These are phyloP conservation scores for Microplitis demolitor DNA, from an alignment of 1,140 invertebrate species.

Conservation along the genomic window DNA sequence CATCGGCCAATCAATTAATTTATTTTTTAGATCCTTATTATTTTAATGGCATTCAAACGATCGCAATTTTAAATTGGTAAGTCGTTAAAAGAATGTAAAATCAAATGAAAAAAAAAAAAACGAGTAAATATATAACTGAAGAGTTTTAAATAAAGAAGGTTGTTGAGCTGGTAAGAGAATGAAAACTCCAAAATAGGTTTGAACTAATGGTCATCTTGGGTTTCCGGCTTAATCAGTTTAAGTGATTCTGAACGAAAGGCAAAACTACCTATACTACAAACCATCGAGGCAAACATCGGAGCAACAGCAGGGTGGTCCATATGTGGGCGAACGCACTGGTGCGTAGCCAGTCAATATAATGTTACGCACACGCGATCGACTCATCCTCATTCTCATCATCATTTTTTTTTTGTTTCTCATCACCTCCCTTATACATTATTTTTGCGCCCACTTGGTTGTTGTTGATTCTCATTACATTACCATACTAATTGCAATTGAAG, in stretches of 20 bases:
- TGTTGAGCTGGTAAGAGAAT: not conserved
- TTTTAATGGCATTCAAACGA: no score
- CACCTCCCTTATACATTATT: not conserved
- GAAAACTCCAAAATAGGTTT: not conserved
- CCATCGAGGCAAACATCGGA: not conserved
- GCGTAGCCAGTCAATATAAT: conserved; percentile 25
- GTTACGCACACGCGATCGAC: conserved; percentile 25
- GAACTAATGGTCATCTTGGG: conserved; percentile 15
- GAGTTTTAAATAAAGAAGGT: not conserved
- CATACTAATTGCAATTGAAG: conserved; percentile 39
- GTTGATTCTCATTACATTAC: conserved; percentile 31
- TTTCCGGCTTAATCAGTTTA: conserved; percentile 47
- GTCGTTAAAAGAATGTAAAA: no score
- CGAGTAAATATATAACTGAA: no score
- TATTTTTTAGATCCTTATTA: no score
- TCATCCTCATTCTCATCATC: not conserved
- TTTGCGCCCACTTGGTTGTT: not conserved
- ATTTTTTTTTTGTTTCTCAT: not conserved
- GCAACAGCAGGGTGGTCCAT: conserved; percentile 32
- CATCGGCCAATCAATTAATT: no score
- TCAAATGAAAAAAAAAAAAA: no score
- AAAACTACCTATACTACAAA: conserved; percentile 5
- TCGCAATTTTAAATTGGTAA: no score
- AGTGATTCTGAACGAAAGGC: conserved; percentile 44
- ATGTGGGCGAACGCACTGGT: conserved; percentile 33